Conservation (phyloP, 2,113 vertebrate species). For the Mystacornis crossleyi region DNA sequence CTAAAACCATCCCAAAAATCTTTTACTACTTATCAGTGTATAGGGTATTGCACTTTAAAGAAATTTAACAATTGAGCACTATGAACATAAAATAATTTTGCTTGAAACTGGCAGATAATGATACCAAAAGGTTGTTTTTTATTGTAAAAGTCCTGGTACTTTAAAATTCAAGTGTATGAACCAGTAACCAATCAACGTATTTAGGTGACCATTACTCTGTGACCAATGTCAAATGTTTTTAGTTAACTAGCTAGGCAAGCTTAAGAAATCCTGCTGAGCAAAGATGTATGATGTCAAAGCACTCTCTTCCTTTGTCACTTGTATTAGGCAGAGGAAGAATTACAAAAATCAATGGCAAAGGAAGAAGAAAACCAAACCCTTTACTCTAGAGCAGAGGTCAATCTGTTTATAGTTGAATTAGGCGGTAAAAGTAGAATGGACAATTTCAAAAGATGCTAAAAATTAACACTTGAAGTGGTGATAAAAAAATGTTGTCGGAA, state of each 20-base stretch:
- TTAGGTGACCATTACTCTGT: neutral
- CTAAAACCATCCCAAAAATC: neutral
- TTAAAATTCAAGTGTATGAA: neutral
- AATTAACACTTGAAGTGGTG: neutral
- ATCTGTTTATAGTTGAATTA: neutral
- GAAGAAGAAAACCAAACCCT: neutral
- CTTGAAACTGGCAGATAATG: neutral
- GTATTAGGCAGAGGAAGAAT: neutral
- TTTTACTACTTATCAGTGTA: neutral
- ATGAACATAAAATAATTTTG: neutral
- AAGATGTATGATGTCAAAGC: neutral
- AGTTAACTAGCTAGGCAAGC: neutral
- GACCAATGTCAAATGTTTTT: conserved; percentile 11
- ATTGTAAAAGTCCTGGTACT: neutral
- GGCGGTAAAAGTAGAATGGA: neutral
- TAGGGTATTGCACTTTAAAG: neutral
- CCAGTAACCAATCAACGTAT: neutral
- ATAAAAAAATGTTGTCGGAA: neutral
- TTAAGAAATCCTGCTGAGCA: conserved; percentile 4
- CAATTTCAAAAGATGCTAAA: neutral
- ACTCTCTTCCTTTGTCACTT: neutral
- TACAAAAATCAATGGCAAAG: neutral
- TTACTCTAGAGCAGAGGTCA: neutral
- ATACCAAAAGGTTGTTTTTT: neutral
- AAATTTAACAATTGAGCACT: neutral